phyloP scores from a whole-genome alignment of 2,888 invertebrate genomes.

The Eupithecia insigniata region DNA sequence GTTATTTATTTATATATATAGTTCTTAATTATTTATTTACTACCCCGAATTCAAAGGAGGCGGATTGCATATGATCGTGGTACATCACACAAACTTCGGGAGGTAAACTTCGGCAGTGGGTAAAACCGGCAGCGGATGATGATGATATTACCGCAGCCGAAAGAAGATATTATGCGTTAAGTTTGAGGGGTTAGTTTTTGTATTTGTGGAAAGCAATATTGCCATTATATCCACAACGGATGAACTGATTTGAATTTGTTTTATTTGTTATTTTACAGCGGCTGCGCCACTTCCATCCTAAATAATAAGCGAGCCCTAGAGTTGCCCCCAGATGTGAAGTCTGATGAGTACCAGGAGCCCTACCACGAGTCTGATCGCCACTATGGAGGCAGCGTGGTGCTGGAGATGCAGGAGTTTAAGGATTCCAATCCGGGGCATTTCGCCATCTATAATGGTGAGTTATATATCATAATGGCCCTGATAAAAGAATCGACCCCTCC shows the following conservation, averaged over 20 bases:
- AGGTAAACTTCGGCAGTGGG: no score
- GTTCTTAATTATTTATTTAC: no score
- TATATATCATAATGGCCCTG: no score
- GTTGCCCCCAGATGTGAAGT: conserved; percentile 85
- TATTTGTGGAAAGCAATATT: not conserved
- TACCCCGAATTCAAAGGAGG: not conserved
- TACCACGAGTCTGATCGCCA: conserved; percentile 85
- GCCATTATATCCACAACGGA: not conserved
- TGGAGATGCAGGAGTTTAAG: conserved; percentile 90
- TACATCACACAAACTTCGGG: not conserved
- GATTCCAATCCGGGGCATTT: conserved; percentile 43
- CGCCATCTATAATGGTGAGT: not conserved
- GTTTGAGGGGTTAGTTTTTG: not conserved
- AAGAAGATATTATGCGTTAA: not conserved
- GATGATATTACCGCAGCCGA: not conserved
- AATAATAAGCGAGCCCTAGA: conserved; percentile 82
- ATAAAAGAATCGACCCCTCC: no score
- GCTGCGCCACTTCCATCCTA: conserved; percentile 81
- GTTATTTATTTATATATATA: no score
- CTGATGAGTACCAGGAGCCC: conserved; percentile 91
- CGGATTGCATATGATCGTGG: not conserved
- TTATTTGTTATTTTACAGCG: conserved; percentile 49
- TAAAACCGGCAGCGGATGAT: not conserved
- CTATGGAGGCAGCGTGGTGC: conserved; percentile 89
- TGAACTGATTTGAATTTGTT: not conserved